phyloP scores from a whole-genome alignment of 2,113 vertebrate genomes.

The Pseudorasbora parva region DNA sequence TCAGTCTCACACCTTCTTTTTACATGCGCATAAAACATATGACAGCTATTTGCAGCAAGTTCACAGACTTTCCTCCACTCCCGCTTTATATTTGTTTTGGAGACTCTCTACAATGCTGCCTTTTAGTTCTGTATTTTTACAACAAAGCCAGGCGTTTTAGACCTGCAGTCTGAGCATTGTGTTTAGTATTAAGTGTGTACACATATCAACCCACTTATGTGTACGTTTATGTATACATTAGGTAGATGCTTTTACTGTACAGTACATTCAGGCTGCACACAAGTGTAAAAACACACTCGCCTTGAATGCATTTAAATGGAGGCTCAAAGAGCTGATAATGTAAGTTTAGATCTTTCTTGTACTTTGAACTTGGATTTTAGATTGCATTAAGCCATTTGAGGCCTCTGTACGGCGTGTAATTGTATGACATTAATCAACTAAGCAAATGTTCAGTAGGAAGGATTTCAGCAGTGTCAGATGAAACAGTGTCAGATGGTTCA shows the following conservation, averaged over 20 bases:
- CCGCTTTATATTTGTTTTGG: slow-evolving; percentile 46
- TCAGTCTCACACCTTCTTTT: neutral
- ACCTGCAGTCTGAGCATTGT: slow-evolving; percentile 28
- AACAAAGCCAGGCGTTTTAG: slow-evolving; percentile 11
- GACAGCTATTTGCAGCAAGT: slow-evolving; percentile 48
- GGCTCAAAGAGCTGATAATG: neutral
- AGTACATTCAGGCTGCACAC: neutral
- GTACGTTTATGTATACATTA: neutral
- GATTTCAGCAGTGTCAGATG: slow-evolving; percentile 2
- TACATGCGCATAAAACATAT: slow-evolving; percentile 50
- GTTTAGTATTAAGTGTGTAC: slow-evolving; percentile 20
- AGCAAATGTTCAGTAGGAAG: neutral
- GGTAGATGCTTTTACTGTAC: neutral
- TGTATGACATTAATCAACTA: neutral
- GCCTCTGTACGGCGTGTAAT: neutral
- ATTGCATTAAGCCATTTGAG: neutral
- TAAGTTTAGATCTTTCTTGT: neutral
- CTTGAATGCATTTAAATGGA: neutral
- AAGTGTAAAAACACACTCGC: neutral
- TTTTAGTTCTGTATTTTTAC: slow-evolving; percentile 44
- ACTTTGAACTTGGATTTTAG: neutral
- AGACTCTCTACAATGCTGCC: slow-evolving; percentile 42
- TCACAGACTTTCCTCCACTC: slow-evolving; percentile 18
- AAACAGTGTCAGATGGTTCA: neutral
- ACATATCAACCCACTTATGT: slow-evolving; percentile 2